Evolutionary conservation across 2,797 vertebrate species (phyloP).

Genomic region (Typhlichthys subterraneus): DNA sequence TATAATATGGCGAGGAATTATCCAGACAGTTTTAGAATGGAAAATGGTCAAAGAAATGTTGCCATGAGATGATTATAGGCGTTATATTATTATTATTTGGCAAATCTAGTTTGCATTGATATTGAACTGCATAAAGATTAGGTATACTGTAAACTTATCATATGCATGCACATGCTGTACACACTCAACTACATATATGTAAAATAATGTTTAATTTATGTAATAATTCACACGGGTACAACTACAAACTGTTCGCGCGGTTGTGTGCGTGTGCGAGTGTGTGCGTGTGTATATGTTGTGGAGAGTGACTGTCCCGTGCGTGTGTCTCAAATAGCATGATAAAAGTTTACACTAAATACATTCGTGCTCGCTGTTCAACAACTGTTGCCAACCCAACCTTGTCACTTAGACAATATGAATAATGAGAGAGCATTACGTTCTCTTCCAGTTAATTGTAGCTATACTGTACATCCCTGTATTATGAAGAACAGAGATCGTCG

Average conservation of each 20-base stretch:
- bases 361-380: conserved; percentile 30
- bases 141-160: not conserved
- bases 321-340: conserved; percentile 14
- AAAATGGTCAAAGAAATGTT: too few species aligned
- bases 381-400: conserved; percentile 27
- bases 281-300: conserved; percentile 1
- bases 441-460: not conserved
- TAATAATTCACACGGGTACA: conserved; percentile 9
- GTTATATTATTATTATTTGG: too few species aligned
- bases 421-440: conserved; percentile 11
- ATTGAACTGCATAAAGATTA: not conserved
- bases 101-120: too few species aligned
- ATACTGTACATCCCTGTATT: too few species aligned
- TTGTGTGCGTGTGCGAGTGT: not conserved
- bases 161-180: not conserved
- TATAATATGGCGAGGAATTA: too few species aligned
- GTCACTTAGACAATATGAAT: conserved; percentile 10
- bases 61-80: too few species aligned
- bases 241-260: not conserved
- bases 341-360: conserved; percentile 42
- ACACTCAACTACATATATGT: conserved; percentile 30
- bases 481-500: too few species aligned
- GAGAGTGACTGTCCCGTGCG: not conserved
- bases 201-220: conserved; percentile 39
- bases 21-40: too few species aligned